Evolutionary conservation across 2,113 vertebrate species (phyloP).

Genomic region (Bungarus multicinctus): DNA sequence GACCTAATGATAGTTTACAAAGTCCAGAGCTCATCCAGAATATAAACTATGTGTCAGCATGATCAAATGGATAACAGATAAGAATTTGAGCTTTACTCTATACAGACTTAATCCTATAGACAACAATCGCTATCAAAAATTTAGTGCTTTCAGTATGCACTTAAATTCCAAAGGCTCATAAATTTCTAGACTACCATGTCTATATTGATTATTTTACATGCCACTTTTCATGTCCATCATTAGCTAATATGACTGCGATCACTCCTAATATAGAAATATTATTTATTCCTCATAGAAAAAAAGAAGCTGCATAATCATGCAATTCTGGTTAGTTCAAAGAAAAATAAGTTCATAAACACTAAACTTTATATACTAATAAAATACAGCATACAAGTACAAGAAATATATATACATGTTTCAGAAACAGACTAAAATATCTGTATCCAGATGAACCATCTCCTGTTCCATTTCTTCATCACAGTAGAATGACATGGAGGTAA

Average conservation of each 20-base stretch:
- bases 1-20: conserved; percentile 3
- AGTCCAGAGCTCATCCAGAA: conserved; percentile 11
- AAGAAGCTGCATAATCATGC: neutral
- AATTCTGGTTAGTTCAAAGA: neutral
- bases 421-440: neutral
- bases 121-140: neutral
- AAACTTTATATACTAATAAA: neutral
- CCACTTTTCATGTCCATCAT: neutral
- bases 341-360: neutral
- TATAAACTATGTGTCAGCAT: neutral
- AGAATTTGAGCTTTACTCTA: neutral
- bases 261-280: neutral
- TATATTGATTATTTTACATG: neutral
- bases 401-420: neutral
- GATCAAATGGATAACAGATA: conserved; percentile 13
- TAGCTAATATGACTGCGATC: neutral
- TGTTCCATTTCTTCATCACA: neutral
- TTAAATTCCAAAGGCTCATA: neutral
- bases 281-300: neutral
- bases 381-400: neutral
- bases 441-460: neutral
- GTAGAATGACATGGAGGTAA: neutral
- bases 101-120: neutral
- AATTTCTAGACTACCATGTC: no score
- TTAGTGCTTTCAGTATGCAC: neutral